These are phyloP conservation scores for Tinamus guttatus DNA, from an alignment of 2,113 vertebrate species.

Conservation along the genomic window DNA sequence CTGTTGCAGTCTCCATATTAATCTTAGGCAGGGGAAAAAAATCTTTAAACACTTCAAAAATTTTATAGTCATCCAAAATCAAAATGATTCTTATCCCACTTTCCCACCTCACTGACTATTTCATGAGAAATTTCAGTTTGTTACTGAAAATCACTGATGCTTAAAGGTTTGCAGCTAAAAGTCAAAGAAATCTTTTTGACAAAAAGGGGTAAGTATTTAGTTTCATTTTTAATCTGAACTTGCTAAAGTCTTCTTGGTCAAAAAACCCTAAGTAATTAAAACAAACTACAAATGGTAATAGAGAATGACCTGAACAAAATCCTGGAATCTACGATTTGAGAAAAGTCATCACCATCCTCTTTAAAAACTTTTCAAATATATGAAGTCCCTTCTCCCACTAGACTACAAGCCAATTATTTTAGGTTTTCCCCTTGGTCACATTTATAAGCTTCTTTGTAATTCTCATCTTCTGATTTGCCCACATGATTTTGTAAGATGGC, in stretches of 20 bases:
- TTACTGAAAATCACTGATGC: neutral
- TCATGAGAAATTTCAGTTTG: neutral
- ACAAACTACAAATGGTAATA: neutral
- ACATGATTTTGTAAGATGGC: accelerated
- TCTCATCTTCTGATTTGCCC: neutral
- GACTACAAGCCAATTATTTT: neutral
- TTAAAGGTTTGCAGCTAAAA: neutral
- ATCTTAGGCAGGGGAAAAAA: neutral
- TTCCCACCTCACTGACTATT: neutral
- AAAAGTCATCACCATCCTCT: neutral
- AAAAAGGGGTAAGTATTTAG: neutral
- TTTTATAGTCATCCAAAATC: neutral
- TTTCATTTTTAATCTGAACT: neutral
- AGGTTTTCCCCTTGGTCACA: neutral
- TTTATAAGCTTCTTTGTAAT: neutral
- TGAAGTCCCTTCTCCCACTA: neutral
- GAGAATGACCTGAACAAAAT: neutral
- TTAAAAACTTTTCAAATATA: neutral
- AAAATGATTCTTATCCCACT: neutral
- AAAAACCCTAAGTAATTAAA: neutral
- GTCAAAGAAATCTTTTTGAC: neutral
- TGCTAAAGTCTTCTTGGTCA: neutral
- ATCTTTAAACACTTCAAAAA: neutral
- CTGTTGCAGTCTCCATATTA: neutral
- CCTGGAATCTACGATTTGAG: neutral